Conservation (phyloP, 2,113 vertebrate genomes). For the Choloepus hoffmanni region DNA sequence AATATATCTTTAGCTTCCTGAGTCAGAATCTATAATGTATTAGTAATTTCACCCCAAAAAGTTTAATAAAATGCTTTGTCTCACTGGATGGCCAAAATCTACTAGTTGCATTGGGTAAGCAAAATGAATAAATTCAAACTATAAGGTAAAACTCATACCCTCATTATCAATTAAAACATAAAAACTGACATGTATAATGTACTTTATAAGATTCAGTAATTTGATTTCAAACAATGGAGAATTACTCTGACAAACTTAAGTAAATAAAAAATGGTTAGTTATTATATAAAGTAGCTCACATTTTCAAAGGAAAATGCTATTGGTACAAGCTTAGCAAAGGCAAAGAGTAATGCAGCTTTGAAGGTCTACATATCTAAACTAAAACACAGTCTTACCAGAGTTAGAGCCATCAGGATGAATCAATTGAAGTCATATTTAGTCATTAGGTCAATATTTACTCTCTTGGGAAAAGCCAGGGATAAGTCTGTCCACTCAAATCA, state of each 20-base stretch:
- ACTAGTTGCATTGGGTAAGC: neutral
- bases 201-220: neutral
- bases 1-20: neutral
- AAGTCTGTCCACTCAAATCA: neutral
- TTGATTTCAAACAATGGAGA: slow-evolving; percentile 8
- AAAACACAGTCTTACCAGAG: neutral
- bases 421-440: neutral
- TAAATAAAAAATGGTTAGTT: neutral
- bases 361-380: neutral
- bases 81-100: neutral
- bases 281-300: neutral
- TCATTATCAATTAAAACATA: neutral
- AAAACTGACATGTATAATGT: neutral
- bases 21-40: neutral
- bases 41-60: neutral
- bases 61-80: neutral
- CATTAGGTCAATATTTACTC: neutral
- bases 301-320: neutral
- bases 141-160: neutral
- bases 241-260: neutral
- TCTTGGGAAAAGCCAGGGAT: neutral
- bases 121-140: neutral
- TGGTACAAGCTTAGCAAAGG: neutral
- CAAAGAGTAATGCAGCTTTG: neutral
- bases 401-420: neutral